A percentile compares a stretch with the other conserved stretches of the same genome.
Conservation (phyloP, 1,140 invertebrate species). For the Megalonaias nervosa region DNA sequence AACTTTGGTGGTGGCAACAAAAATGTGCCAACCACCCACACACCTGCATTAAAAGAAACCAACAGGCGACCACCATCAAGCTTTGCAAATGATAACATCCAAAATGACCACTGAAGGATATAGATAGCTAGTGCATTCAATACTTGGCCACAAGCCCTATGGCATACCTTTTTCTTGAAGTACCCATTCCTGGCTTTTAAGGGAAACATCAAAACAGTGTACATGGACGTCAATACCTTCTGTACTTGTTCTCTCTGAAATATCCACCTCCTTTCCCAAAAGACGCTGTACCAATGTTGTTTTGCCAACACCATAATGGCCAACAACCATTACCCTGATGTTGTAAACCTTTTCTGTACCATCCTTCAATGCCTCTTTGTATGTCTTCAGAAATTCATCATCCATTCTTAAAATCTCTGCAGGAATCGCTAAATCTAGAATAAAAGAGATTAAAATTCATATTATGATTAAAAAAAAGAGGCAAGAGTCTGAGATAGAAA, state of each 20-base stretch:
- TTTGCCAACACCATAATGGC: conserved; percentile 12
- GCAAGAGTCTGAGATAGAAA: too few species aligned
- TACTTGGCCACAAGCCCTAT: too few species aligned
- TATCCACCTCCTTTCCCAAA: conserved; percentile 10
- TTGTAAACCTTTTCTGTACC: conserved; percentile 4
- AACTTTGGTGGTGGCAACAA: too few species aligned
- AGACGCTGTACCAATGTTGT: conserved; percentile 6
- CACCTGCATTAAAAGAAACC: too few species aligned
- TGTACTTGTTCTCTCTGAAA: conserved; percentile 3
- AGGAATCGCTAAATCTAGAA: neutral
- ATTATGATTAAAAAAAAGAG: too few species aligned
- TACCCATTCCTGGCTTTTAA: neutral
- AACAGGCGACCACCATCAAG: too few species aligned
- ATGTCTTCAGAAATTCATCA: neutral
- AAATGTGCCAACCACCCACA: too few species aligned
- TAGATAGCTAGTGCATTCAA: too few species aligned
- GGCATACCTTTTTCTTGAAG: conserved; percentile 3
- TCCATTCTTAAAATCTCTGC: conserved; percentile 13
- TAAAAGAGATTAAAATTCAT: too few species aligned
- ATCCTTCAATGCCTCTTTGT: conserved; percentile 9
- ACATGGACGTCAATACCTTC: conserved; percentile 15
- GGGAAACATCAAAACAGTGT: conserved; percentile 1
- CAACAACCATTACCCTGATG: conserved; percentile 11
- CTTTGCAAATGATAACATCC: too few species aligned
- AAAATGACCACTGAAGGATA: too few species aligned